A percentile compares a stretch with the other conserved stretches of the same genome.
Evolutionary conservation across 1,140 invertebrate genomes (phyloP).

Genomic region (Sminthurinus signatus): DNA sequence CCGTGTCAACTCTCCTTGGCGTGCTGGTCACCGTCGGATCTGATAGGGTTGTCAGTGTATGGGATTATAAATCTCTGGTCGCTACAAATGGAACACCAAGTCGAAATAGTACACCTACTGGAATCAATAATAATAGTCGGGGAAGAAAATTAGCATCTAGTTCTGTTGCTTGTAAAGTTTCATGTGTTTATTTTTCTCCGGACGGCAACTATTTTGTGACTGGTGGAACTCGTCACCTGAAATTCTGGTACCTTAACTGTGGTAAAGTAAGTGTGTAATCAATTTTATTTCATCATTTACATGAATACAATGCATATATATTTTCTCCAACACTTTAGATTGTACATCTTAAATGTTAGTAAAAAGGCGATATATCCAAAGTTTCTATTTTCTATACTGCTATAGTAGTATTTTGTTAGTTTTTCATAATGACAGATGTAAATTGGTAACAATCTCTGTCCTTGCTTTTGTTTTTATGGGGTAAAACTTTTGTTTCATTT

Average conservation of each 20-base stretch:
- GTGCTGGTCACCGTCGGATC: constrained; percentile 39
- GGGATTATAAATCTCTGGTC: constrained; percentile 37
- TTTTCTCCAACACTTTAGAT: too few relatives aligned
- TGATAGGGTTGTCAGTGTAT: constrained; percentile 39
- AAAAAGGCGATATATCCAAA: too few relatives aligned
- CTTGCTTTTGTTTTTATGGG: too few relatives aligned
- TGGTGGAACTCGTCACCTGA: constrained; percentile 53
- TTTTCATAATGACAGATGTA: too few relatives aligned
- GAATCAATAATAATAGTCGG: constrained; percentile 21
- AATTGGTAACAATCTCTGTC: too few relatives aligned
- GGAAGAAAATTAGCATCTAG: constrained; percentile 40
- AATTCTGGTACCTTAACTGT: constrained; percentile 41
- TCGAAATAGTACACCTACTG: constrained; percentile 37
- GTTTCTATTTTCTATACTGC: too few relatives aligned
- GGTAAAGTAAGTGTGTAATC: constrained; percentile 42
- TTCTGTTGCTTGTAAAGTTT: constrained; percentile 39
- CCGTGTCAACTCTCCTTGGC: constrained; percentile 35
- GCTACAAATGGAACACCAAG: constrained; percentile 12
- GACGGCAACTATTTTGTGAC: constrained; percentile 69
- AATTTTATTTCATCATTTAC: too few relatives aligned
- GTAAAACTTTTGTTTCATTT: too few relatives aligned
- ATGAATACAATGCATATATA: too few relatives aligned
- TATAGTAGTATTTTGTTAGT: too few relatives aligned
- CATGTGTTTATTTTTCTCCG: constrained; percentile 69
- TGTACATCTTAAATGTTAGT: too few relatives aligned